Evolutionary conservation across 2,113 vertebrate species (phyloP), one percentile per base, ranked within the genome.

Genomic region (Melanerpes aurifrons): DNA sequence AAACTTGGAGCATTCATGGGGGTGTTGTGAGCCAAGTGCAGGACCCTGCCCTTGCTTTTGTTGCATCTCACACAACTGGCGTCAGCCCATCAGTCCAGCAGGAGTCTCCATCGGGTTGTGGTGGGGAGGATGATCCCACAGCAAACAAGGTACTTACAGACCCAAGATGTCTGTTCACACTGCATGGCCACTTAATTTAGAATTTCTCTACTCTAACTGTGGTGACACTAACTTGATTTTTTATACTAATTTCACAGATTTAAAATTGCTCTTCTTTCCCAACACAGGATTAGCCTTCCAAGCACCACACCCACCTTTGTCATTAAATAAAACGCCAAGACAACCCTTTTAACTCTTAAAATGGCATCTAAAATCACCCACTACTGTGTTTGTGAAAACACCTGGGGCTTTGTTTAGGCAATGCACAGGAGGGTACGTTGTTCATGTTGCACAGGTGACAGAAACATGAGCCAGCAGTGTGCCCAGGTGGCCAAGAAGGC

Each of bases 81-180:
- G 3, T 53, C 50, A 53, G 22, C 50, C 48, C 21, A 25, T 53
- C 50, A 25, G 25, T 53, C 22, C 22, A 53, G 50, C 35, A 57
- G 59, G 5, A 56, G 21, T 20, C 37, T 8, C 40, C 11, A 1
- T 4, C 8, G 16, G 35, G 14, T 7, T 4, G 8, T 5, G 10
- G 26, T 0, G 45, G 19, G 66, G 12, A 24, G 9, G 12, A 1
- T 1, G 12, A 3, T 8, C 24, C 35, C 6, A 4, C 29, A 10
- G 12, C 18, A 2, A 12, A 9, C 0, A 0, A 28, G 15, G 28
- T 4, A 6, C 3, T 10, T 25, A 1, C 22, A 3, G 4, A 20
- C 8, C 18, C 15, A 18, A 25, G 35, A 2, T 9, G 4, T 13
- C 29, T 8, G 43, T 21, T 7, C 28, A 9, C 7, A 15, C 28